Base-by-base conservation (phyloP, 2,888 invertebrate species). In the Alloscopus bannaensis region DNA sequence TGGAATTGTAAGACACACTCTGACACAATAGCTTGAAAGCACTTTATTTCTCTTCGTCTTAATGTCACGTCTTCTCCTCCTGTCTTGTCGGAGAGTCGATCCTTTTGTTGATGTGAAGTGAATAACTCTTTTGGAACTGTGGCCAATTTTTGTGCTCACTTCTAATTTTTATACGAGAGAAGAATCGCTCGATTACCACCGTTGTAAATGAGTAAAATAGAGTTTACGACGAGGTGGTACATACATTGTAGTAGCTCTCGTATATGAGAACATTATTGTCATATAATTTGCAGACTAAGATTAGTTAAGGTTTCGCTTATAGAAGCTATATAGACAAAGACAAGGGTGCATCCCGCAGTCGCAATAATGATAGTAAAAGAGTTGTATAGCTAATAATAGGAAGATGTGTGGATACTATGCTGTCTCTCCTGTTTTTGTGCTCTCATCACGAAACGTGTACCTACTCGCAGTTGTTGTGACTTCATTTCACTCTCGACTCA, bases 61-160 rank as follows among this genome's bases (percentile, higher is more conserved):
- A n/a, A n/a, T n/a, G n/a, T n/a, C n/a, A n/a, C n/a, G 47, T 47
- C 47, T 47, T 47, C n/a, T 13, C 22, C 20, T 36, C 24, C 18
- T 16, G 31, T 31, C 52, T 50, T 52, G 52, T 50, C 52, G 31
- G 66, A 36, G 52, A 29, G 4, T 16, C 40, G 42, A 22, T 52
- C 52, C 72, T 66, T 75, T 75, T 75, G 75, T 75, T 75, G 60
- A 28, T 57, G 45, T 22, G 75, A 28, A 65, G 45, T 22, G 75
- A 75, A 36, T 60, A 60, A 18, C 36, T 36, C 47, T 72, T 26
- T 73, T 68, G 75, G 66, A 75, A 75, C 75, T 75, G 75, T 75
- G 60, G 66, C 66, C 75, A 66, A 75, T 50, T 75, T 47, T 65
- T 29, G 1, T 36, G 16, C 31, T 59, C 47, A 18, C 40, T 22